These are phyloP conservation scores for Boloria euphrosyne DNA, from an alignment of 2,888 invertebrate genomes.

Conservation along the genomic window DNA sequence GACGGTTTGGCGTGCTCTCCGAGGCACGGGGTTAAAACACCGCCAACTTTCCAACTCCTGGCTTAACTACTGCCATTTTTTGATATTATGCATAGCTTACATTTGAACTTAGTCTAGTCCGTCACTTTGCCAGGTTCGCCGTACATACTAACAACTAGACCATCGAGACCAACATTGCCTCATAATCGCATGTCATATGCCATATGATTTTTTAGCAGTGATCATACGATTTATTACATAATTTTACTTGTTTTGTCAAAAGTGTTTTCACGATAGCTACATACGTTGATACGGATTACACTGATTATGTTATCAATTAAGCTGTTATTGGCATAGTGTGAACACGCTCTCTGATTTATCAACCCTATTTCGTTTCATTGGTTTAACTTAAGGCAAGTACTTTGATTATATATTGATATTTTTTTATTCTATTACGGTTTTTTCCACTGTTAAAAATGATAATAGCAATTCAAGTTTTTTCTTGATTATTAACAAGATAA, in stretches of 20 bases:
- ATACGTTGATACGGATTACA: slow-evolving; percentile 5
- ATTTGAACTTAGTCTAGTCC: no score
- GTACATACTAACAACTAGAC: no score
- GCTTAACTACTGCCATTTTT: no score
- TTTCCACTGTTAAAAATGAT: no score
- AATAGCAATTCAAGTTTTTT: neutral
- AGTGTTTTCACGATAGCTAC: neutral
- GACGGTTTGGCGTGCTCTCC: no score
- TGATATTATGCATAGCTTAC: no score
- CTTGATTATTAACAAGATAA: neutral
- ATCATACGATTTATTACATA: neutral
- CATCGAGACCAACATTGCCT: no score
- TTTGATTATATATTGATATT: neutral
- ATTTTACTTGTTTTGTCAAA: neutral
- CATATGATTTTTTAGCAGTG: no score
- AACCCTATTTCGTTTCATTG: neutral
- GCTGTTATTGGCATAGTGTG: slow-evolving; percentile 9
- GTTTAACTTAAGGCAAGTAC: neutral
- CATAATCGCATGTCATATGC: no score
- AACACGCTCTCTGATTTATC: slow-evolving; percentile 9
- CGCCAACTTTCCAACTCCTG: no score
- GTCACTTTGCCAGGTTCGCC: no score
- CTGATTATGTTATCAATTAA: slow-evolving; percentile 21
- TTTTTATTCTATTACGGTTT: neutral
- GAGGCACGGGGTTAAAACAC: no score